Base-by-base conservation (phyloP, 2,113 vertebrate genomes). In the Scomber colias region DNA sequence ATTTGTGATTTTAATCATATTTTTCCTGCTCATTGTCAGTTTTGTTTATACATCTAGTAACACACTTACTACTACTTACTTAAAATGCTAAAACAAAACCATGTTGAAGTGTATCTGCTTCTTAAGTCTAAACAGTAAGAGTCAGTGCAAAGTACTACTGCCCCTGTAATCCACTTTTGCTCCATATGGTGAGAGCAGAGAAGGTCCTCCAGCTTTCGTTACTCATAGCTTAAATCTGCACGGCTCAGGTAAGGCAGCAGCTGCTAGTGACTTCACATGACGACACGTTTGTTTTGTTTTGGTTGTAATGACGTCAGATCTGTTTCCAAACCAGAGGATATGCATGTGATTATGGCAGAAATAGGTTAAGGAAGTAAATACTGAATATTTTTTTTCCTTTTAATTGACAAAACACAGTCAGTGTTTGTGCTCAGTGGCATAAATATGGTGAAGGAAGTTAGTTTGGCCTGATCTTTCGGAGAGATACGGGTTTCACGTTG, bases 81-180 rank as follows among this genome's bases (percentile, higher is more conserved):
- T 27, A 27, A 27, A 27, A 27, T 27, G 24, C 24, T 27, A 27
- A 27, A 27, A 27, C 24, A 27, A 27, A 24, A 8, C 16, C 8
- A 48, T 11, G 50, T 9, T 12, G 61, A 48, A 46, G 0, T 6
- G 11, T 46, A 27, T 49, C 13, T 62, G 56, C 12, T 63, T 59
- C 49, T 27, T 15, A 57, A 24, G 59, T 73, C 12, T 2, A 63
- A 78, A 74, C 1, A 55, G 50, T 76, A 65, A 77, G 13, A 54
- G 71, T 66, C 48, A 40, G 10, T 73, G 27, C 44, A 77, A 78
- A 76, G 50, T 54, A 66, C 57, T 62, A 27, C 49, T 46, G 31
- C 19, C 57, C 27, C 46, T 66, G 3, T 90, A 88, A 93, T 90
- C 89, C 79, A 84, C 84, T 90, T 86, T 90, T 86, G 68, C 70